These are phyloP conservation scores for Riptortus pedestris DNA, from an alignment of 1,140 invertebrate genomes.

Conservation along the genomic window DNA sequence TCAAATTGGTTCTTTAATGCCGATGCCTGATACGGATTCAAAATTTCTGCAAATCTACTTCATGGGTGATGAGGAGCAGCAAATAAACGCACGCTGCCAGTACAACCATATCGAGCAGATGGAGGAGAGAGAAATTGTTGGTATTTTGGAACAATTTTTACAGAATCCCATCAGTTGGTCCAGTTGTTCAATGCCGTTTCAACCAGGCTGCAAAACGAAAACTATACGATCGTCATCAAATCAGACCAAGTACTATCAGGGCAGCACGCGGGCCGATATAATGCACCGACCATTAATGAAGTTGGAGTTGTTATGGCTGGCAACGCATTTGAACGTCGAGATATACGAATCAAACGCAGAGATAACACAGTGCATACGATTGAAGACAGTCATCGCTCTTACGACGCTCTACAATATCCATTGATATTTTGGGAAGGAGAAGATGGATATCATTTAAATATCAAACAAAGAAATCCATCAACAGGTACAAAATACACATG, in stretches of 20 bases:
- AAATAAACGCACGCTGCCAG: conserved; percentile 25
- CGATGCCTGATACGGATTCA: conserved; percentile 31
- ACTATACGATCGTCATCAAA: conserved; percentile 31
- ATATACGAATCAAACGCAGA: neutral
- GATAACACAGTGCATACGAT: neutral
- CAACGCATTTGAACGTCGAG: conserved; percentile 23
- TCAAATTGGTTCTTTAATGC: conserved; percentile 36
- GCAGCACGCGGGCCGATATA: conserved; percentile 39
- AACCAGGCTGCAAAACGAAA: conserved; percentile 30
- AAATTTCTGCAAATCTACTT: conserved; percentile 41
- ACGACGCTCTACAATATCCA: neutral
- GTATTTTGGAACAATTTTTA: neutral
- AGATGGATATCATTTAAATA: neutral
- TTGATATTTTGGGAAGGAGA: neutral
- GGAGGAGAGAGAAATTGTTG: conserved; percentile 23
- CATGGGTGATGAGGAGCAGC: conserved; percentile 34
- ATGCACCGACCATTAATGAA: conserved; percentile 25
- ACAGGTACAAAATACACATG: too few species aligned
- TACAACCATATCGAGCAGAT: conserved; percentile 36
- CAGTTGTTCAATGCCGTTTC: conserved; percentile 41
- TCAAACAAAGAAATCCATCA: too few species aligned
- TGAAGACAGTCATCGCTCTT: neutral
- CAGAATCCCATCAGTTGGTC: neutral
- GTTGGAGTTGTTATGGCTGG: conserved; percentile 33
- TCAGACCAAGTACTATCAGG: conserved; percentile 32